phyloP scores from a whole-genome alignment of 2,888 invertebrate genomes.

The Mythimna lalbum region DNA sequence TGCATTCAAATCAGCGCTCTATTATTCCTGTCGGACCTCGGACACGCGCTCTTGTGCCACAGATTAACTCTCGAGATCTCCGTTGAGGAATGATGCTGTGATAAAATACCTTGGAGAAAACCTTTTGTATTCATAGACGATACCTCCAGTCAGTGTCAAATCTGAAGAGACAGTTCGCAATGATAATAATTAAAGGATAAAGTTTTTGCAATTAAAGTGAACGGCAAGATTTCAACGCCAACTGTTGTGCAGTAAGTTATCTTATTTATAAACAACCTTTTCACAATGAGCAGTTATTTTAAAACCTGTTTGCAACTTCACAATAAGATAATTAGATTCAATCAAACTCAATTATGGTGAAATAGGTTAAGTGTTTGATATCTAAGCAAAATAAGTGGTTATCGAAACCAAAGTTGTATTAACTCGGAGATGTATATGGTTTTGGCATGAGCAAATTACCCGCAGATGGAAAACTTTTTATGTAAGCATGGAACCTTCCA shows the following conservation, averaged over 20 bases:
- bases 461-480: constrained; percentile 24
- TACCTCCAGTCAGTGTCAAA: constrained; percentile 1
- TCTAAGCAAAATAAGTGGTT: constrained; percentile 27
- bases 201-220: constrained; percentile 23
- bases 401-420: constrained; percentile 33
- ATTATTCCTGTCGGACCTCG: constrained; percentile 67
- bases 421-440: background rate
- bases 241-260: constrained; percentile 41
- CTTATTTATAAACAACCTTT: constrained; percentile 41
- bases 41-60: constrained; percentile 57
- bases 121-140: constrained; percentile 1
- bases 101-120: constrained; percentile 14
- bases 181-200: background rate
- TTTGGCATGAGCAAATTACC: constrained; percentile 22
- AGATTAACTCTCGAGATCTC: constrained; percentile 51
- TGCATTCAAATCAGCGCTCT: constrained; percentile 69
- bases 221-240: constrained; percentile 42
- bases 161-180: constrained; percentile 11
- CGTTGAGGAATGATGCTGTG: constrained; percentile 30
- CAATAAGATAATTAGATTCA: constrained; percentile 49
- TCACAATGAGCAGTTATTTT: constrained; percentile 32
- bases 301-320: constrained; percentile 44
- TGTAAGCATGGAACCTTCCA: constrained; percentile 23
- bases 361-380: constrained; percentile 42
- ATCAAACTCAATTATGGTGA: constrained; percentile 42